Evolutionary conservation across 2,797 vertebrate species (phyloP).

Genomic region (Threskiornis aethiopicus): DNA sequence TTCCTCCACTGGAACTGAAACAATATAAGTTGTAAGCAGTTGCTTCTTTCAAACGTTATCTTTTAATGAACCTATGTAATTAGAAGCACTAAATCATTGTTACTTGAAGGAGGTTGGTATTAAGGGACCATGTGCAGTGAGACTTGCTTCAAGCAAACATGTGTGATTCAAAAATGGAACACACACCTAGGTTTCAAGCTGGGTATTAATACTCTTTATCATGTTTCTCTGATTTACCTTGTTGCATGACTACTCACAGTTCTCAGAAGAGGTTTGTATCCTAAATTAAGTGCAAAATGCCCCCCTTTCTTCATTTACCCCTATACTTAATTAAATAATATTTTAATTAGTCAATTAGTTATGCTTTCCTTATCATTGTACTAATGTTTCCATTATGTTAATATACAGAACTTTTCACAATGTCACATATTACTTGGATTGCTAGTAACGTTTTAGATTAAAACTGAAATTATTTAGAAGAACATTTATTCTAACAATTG

Average conservation of each 20-base stretch:
- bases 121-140: not conserved
- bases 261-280: not conserved
- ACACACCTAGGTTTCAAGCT: not conserved
- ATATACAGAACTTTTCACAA: not conserved
- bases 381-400: not conserved
- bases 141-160: not conserved
- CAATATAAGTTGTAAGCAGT: not conserved
- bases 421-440: not conserved
- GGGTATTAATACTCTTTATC: not conserved
- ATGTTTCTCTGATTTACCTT: not conserved
- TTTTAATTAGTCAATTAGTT: not conserved
- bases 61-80: not conserved
- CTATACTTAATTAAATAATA: not conserved
- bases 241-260: not conserved
- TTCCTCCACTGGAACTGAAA: not conserved
- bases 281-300: not conserved
- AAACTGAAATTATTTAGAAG: not conserved
- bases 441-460: not conserved
- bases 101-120: not conserved
- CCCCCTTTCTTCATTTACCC: not conserved
- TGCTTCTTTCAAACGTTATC: not conserved
- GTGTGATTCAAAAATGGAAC: not conserved
- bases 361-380: not conserved
- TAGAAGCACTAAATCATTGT: not conserved
- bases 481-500: not conserved